Base-by-base conservation (phyloP, 2,888 invertebrate genomes). In the Plagiodera versicolora region DNA sequence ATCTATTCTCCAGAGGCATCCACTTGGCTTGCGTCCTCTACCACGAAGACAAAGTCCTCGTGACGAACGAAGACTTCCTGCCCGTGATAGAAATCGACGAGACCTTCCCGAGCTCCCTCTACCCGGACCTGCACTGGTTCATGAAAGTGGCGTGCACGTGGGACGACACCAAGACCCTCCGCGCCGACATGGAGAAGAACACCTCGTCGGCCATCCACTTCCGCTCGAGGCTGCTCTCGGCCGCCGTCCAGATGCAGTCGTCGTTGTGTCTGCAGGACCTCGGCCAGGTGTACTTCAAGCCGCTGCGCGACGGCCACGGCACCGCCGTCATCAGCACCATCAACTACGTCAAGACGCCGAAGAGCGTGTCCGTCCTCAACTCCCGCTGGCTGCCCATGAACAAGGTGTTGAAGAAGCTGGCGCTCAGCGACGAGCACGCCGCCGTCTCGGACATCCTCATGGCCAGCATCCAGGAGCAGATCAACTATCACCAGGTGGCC, bases 11-110 rank as follows among this genome's bases (percentile, higher is more conserved):
- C 82, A 94, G 98, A 65, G 98, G 98, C 1, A 92, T 97, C 5
- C 97, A 95, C 78, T 82, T 99, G 70, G 93, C 96, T 0, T 94
- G 95, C 75, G 87, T 98, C 63, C 83, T 98, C 39, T 97, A 96
- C 83, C 92, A 94, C 78, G 98, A 98, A 75, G 97, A 98, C 79
- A 94, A 94, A 78, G 90, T 99, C 52, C 83, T 98, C 72, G 94
- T 97, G 59, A 98, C 98, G 32, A 95, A 95, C 72, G 98, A 98
- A 81, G 98, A 99, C 79, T 95, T 94, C 80, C 84, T 98, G 63
- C 98, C 98, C 0, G 94, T 97, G 61, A 92, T 98, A 73, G 97
- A 98, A 83, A 93, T 98, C 52, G 98, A 98, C 78, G 98, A 98
- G 81, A 93, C 93, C 30, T 96, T 94, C 79, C 94, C 95, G 47